Evolutionary conservation across 2,797 vertebrate genomes (phyloP), one percentile per base, ranked within the genome.

Genomic region (Sarcoramphus papa): DNA sequence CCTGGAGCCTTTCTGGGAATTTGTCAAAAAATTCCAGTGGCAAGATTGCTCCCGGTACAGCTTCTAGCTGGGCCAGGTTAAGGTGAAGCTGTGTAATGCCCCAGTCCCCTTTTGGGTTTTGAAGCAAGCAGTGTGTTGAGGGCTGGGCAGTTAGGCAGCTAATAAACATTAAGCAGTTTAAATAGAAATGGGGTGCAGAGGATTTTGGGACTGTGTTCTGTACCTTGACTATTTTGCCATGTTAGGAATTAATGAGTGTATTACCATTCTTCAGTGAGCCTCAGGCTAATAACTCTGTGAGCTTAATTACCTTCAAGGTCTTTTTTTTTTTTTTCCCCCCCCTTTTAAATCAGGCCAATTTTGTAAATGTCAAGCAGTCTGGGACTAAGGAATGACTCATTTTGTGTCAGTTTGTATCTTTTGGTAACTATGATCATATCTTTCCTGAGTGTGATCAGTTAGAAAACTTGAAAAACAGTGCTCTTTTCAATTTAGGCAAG

Each of bases 241-340:
- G 12, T 94, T 98, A 90, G 76, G 51, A 94, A 92, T 82, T 95
- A 68, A 60, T 87, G 62, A 92, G 47, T 60, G 28, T 77, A 63
- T 89, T 96, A 56, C 63, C 50, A 45, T 94, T 91, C 87, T 95
- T 93, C 78, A 85, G 59, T 93, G 70, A 96, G 27, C 56, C 59
- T 41, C 40, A n/a, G 59, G n/a, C 60, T 94, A 90, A 68, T 62
- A 67, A 76, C 27, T 85, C 68, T 83, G 25, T 87, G 35, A 78
- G 25, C 59, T 95, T 96, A 91, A 97, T 96, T 94, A 96, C 85
- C 72, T 92, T 94, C 86, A 96, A 96, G 83, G 86, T 95, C 37
- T 94, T 92, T 87, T 72, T 90, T 62, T 91, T 73, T 69, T 59
- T 11, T 24, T 20, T 4, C n/a, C n/a, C n/a, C n/a, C n/a, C 35